These are phyloP conservation scores for Kryptopterus vitreolus DNA, from an alignment of 2,797 vertebrate species.

Conservation along the genomic window DNA sequence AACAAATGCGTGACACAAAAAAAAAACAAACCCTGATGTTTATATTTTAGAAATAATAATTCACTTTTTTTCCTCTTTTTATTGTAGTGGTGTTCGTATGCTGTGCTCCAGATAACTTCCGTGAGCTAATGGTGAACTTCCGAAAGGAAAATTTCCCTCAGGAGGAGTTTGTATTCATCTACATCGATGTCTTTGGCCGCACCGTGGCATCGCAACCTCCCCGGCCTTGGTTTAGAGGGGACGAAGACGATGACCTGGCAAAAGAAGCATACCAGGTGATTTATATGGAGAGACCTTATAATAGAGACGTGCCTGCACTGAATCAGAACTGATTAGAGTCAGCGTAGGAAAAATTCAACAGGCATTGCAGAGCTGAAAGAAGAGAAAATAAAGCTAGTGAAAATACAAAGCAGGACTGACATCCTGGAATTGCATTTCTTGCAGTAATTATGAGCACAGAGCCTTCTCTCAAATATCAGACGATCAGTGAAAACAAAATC, in stretches of 20 bases:
- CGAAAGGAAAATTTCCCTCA: slow-evolving; percentile 70
- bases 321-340: neutral
- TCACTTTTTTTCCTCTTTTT: neutral
- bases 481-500: slow-evolving; percentile 1
- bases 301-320: no score
- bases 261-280: slow-evolving; percentile 80
- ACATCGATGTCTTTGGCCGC: slow-evolving; percentile 87
- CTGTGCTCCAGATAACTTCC: slow-evolving; percentile 82
- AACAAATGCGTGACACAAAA: neutral
- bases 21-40: no score
- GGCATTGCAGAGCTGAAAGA: no score
- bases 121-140: slow-evolving; percentile 84
- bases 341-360: neutral
- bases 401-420: neutral
- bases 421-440: neutral
- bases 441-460: slow-evolving; percentile 10
- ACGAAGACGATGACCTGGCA: slow-evolving; percentile 76
- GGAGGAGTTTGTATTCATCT: slow-evolving; percentile 87
- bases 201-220: slow-evolving; percentile 71
- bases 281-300: neutral
- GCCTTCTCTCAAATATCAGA: neutral
- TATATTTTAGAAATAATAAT: slow-evolving; percentile 6
- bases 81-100: slow-evolving; percentile 86
- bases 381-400: neutral
- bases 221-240: slow-evolving; percentile 82